Evolutionary conservation across 2,113 vertebrate genomes (phyloP).

Genomic region (Ciconia stormi): DNA sequence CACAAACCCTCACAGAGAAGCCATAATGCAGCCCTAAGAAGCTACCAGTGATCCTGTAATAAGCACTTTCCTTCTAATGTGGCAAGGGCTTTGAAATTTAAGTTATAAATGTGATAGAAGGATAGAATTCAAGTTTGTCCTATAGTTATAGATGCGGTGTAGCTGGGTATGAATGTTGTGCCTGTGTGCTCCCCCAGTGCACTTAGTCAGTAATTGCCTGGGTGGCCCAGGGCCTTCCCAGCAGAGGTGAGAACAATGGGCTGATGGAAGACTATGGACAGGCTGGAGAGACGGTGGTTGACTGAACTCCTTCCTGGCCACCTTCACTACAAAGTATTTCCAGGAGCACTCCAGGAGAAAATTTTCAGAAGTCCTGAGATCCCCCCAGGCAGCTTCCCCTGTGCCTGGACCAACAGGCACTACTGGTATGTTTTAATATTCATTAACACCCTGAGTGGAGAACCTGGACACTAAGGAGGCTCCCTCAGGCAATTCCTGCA

Average conservation of each 20-base stretch:
- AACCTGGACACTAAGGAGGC: neutral
- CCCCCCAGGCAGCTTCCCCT: neutral
- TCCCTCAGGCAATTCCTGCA: neutral
- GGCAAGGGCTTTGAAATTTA: neutral
- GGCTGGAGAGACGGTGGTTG: neutral
- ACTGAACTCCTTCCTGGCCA: neutral
- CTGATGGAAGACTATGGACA: neutral
- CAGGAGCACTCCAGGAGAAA: neutral
- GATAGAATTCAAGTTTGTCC: neutral
- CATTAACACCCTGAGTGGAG: neutral
- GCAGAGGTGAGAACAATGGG: neutral
- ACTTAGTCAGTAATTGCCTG: neutral
- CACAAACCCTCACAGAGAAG: neutral
- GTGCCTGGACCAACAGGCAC: neutral
- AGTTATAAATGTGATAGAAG: neutral
- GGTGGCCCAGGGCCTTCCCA: neutral
- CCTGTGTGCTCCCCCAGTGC: neutral
- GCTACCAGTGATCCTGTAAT: neutral
- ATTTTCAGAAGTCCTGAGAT: neutral
- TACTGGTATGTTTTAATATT: neutral
- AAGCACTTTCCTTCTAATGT: conserved; percentile 1
- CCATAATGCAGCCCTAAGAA: neutral
- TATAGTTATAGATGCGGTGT: neutral
- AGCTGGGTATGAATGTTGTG: neutral
- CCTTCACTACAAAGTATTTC: neutral